These are phyloP conservation scores for Ceratotherium simum DNA, from an alignment of 2,113 vertebrate genomes.

Conservation along the genomic window DNA sequence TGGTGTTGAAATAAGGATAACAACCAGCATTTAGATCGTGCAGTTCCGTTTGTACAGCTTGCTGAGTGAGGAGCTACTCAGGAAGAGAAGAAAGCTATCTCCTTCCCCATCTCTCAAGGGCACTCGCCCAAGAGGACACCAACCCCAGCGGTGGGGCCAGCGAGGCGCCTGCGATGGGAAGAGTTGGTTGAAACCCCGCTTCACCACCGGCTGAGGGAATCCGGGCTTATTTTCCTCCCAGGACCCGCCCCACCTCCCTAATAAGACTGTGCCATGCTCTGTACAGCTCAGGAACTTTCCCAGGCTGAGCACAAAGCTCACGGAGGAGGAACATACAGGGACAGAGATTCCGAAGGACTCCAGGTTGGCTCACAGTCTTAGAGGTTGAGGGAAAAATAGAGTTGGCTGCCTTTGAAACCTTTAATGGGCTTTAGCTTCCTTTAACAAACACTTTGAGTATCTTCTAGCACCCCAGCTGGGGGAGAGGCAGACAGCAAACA, in stretches of 20 bases:
- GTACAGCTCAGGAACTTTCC: not conserved
- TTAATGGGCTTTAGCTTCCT: not conserved
- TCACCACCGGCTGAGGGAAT: not conserved
- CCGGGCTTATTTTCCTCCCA: not conserved
- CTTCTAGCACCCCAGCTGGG: too few species aligned
- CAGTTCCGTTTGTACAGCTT: too few species aligned
- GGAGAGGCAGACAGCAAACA: not conserved
- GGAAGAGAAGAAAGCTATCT: too few species aligned
- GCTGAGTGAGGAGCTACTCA: too few species aligned
- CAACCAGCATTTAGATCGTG: not conserved
- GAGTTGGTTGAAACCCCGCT: too few species aligned
- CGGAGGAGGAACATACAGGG: rapidly evolving
- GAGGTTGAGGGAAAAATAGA: not conserved
- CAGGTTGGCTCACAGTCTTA: rapidly evolving
- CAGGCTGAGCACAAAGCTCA: not conserved
- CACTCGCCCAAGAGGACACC: not conserved
- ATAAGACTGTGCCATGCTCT: rapidly evolving
- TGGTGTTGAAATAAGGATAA: too few species aligned
- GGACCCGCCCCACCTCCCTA: rapidly evolving
- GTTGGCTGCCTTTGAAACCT: not conserved
- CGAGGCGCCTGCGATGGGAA: not conserved
- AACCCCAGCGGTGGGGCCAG: not conserved
- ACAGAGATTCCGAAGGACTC: not conserved
- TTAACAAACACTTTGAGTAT: not conserved
- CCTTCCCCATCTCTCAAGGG: too few species aligned